Evolutionary conservation across 1,140 invertebrate species (phyloP).

Genomic region (Drosophila dunni): DNA sequence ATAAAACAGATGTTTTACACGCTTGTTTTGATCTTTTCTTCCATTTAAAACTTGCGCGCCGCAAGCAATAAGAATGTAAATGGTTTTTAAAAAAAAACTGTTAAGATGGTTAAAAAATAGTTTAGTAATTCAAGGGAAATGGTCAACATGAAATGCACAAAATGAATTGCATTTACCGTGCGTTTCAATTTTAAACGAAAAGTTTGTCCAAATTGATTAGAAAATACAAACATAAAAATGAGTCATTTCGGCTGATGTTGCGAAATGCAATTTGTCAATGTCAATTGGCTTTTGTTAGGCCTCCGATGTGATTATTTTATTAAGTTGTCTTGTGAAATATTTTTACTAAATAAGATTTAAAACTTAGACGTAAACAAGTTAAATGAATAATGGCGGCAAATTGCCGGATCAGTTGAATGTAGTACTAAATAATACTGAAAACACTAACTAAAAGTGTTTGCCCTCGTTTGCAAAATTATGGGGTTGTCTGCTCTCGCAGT

Average conservation of each 20-base stretch:
- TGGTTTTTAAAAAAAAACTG: background rate
- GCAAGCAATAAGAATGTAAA: constrained; percentile 1
- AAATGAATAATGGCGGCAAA: background rate
- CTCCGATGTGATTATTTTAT: background rate
- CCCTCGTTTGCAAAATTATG: constrained; percentile 27
- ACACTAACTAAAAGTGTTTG: constrained; percentile 16
- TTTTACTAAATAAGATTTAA: background rate
- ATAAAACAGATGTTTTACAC: constrained; percentile 64
- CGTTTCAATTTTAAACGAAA: background rate
- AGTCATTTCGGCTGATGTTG: background rate
- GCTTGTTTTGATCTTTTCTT: constrained; percentile 60
- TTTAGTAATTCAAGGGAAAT: background rate
- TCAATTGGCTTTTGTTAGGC: background rate
- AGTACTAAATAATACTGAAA: constrained; percentile 34
- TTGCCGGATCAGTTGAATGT: background rate
- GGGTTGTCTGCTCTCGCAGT: background rate
- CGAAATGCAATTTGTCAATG: constrained; percentile 4
- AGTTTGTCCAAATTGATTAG: background rate
- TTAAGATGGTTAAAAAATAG: background rate
- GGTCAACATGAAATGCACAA: background rate
- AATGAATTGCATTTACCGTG: background rate
- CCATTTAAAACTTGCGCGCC: constrained; percentile 20
- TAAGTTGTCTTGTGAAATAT: background rate
- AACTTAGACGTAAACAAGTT: background rate
- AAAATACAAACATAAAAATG: background rate